Conservation (phyloP, 2,797 vertebrate genomes). For the Cirrhinus molitorella region DNA sequence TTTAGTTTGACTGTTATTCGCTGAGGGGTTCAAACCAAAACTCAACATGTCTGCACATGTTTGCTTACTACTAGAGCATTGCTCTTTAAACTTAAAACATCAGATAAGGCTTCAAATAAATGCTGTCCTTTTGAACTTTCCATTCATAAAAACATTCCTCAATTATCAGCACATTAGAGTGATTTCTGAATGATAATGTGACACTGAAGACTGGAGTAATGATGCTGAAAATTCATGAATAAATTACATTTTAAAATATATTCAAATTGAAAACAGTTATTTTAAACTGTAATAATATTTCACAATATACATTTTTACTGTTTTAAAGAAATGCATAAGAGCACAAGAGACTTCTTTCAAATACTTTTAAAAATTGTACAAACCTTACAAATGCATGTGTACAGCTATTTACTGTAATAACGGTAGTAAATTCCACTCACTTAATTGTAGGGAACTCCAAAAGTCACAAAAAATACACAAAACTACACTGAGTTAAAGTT, state of each 20-base stretch:
- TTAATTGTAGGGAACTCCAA: background rate
- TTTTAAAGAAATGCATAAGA: background rate
- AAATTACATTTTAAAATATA: background rate
- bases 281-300: background rate
- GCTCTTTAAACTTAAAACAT: too few relatives aligned
- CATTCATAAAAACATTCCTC: too few relatives aligned
- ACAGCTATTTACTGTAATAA: background rate
- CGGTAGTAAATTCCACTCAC: background rate
- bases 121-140: too few relatives aligned
- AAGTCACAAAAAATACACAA: background rate
- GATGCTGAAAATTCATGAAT: background rate
- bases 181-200: background rate
- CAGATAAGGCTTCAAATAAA: too few relatives aligned
- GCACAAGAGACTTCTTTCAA: background rate
- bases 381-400: background rate
- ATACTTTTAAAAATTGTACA: background rate
- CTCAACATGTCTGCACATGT: too few relatives aligned
- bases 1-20: too few relatives aligned
- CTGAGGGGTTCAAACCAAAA: too few relatives aligned
- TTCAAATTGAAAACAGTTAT: background rate
- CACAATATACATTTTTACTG: background rate
- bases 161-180: too few relatives aligned
- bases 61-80: too few relatives aligned
- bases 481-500: background rate
- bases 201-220: background rate